Conservation (phyloP, 2,113 vertebrate genomes). For the Opisthocomus hoazin region DNA sequence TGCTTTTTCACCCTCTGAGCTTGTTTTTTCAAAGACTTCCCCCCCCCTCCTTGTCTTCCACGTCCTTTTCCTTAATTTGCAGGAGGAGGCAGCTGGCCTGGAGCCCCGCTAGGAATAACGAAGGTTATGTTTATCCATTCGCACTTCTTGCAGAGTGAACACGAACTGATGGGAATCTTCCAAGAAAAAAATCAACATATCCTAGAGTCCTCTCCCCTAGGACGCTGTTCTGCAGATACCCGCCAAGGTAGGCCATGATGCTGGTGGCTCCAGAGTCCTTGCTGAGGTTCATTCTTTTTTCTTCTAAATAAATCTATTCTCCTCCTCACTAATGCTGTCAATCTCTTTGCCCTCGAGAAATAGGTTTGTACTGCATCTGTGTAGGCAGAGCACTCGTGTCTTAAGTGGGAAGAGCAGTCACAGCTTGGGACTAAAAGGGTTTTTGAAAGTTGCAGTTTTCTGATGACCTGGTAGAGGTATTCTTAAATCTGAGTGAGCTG, state of each 20-base stretch:
- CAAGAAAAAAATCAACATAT: background rate
- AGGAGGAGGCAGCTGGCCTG: background rate
- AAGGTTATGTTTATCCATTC: background rate
- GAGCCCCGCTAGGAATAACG: background rate
- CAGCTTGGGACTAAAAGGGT: background rate
- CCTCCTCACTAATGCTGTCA: background rate
- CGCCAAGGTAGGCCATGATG: background rate
- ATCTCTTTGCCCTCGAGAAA: background rate
- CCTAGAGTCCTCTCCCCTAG: background rate
- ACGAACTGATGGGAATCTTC: background rate
- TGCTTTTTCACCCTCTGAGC: background rate
- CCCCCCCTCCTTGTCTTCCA: background rate
- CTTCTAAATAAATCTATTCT: background rate
- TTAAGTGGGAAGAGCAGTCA: background rate
- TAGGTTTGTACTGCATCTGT: background rate
- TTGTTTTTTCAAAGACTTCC: background rate
- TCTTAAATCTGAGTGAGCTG: background rate
- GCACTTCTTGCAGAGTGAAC: background rate
- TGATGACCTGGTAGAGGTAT: background rate
- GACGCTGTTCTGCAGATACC: background rate
- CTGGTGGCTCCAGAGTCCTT: background rate
- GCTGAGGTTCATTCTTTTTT: background rate
- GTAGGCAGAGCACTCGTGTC: background rate
- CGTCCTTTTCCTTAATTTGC: background rate
- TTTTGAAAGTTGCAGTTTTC: background rate